Evolutionary conservation across 1,140 invertebrate species (phyloP).

Genomic region (Trichomalopsis sarcophagae): DNA sequence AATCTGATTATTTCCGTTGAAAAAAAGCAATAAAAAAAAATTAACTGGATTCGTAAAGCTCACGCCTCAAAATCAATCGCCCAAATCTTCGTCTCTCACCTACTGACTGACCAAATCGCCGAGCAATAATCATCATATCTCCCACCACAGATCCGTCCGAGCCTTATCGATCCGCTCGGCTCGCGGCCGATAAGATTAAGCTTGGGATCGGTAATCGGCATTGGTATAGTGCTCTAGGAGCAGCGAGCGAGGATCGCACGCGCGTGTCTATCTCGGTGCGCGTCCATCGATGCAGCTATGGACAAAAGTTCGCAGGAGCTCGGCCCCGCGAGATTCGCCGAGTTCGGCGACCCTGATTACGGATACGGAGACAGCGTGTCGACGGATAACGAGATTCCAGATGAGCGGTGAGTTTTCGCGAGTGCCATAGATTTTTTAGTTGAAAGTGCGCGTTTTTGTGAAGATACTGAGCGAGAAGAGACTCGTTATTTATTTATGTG

Average conservation of each 20-base stretch:
- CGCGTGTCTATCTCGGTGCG: neutral
- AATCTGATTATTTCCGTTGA: neutral
- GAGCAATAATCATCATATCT: neutral
- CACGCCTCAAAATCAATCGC: neutral
- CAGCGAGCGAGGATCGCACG: neutral
- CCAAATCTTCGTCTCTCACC: neutral
- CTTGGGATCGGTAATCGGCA: neutral
- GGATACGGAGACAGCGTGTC: neutral
- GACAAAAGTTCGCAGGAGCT: neutral
- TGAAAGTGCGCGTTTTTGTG: no score
- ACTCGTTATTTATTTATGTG: neutral
- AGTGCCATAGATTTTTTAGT: no score
- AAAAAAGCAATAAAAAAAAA: neutral
- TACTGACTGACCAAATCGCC: constrained; percentile 2
- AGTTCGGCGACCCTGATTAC: neutral
- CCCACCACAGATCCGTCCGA: neutral
- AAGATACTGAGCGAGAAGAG: no score
- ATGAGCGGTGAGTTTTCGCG: constrained; percentile 34
- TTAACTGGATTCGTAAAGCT: neutral
- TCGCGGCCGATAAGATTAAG: constrained; percentile 29
- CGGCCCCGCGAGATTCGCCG: neutral
- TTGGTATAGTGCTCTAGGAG: neutral
- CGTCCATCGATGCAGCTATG: neutral
- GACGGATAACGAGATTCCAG: neutral
- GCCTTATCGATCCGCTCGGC: neutral